Conservation (phyloP, 2,797 vertebrate species). For the Labroides dimidiatus region DNA sequence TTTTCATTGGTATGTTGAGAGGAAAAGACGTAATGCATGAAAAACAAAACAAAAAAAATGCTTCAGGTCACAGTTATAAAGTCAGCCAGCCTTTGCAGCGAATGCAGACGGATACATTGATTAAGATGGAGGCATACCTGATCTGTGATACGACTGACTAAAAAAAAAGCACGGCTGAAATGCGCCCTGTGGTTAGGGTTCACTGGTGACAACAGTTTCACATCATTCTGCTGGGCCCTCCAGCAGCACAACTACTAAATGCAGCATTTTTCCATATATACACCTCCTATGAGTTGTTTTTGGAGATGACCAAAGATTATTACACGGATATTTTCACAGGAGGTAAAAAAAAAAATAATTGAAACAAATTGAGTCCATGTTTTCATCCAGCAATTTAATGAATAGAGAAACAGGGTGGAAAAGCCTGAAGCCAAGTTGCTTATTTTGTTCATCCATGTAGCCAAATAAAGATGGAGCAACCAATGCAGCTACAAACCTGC, state of each 20-base stretch:
- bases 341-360: slow-evolving; percentile 59
- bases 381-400: slow-evolving; percentile 71
- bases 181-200: slow-evolving; percentile 18
- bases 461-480: slow-evolving; percentile 32
- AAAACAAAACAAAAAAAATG: slow-evolving; percentile 14
- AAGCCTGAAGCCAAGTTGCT: slow-evolving; percentile 65
- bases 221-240: slow-evolving; percentile 34
- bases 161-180: slow-evolving; percentile 24
- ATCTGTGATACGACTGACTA: slow-evolving; percentile 17
- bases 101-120: slow-evolving; percentile 20
- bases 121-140: slow-evolving; percentile 34
- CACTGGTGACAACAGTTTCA: slow-evolving; percentile 45
- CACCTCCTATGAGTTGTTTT: slow-evolving; percentile 42
- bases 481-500: slow-evolving; percentile 45
- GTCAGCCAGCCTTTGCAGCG: slow-evolving; percentile 1
- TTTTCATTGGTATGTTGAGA: not conserved
- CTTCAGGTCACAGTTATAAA: slow-evolving; percentile 26
- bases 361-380: slow-evolving; percentile 72
- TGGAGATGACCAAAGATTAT: slow-evolving; percentile 68
- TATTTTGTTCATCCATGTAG: slow-evolving; percentile 58
- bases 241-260: slow-evolving; percentile 41
- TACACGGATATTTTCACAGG: slow-evolving; percentile 61
- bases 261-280: slow-evolving; percentile 27
- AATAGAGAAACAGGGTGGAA: slow-evolving; percentile 58
- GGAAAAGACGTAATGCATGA: slow-evolving; percentile 1